These are phyloP conservation scores for Seladonia tumulorum DNA, from an alignment of 2,888 invertebrate genomes.

Conservation along the genomic window DNA sequence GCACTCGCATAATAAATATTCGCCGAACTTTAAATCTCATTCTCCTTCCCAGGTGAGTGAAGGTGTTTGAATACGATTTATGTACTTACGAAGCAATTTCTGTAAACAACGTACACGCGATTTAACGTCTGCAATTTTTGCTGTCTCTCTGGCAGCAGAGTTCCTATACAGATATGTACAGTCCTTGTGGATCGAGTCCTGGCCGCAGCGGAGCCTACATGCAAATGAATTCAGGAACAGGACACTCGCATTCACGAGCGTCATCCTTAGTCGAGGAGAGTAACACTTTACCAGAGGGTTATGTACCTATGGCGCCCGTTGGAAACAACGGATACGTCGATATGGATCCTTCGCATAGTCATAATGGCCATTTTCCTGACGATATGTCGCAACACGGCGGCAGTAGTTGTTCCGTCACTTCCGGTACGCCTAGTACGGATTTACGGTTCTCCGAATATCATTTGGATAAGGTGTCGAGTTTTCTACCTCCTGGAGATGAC, in stretches of 20 bases:
- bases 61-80: neutral
- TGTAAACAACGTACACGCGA: neutral
- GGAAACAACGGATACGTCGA: slow-evolving; percentile 87
- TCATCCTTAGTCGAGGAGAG: slow-evolving; percentile 87
- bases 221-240: slow-evolving; percentile 85
- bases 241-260: slow-evolving; percentile 87
- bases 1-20: slow-evolving; percentile 80
- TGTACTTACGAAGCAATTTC: neutral
- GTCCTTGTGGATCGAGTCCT: slow-evolving; percentile 85
- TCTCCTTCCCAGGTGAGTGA: slow-evolving; percentile 83
- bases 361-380: slow-evolving; percentile 81
- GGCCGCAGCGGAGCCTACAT: slow-evolving; percentile 84
- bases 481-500: slow-evolving; percentile 88
- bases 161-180: slow-evolving; percentile 86
- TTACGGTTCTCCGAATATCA: slow-evolving; percentile 91
- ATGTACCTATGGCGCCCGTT: slow-evolving; percentile 89
- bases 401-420: slow-evolving; percentile 91
- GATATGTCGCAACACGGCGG: slow-evolving; percentile 87
- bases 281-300: slow-evolving; percentile 84
- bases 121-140: slow-evolving; percentile 34
- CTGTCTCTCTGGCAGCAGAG: slow-evolving; percentile 76
- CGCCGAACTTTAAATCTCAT: slow-evolving; percentile 84
- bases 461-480: slow-evolving; percentile 92
- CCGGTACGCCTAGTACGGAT: slow-evolving; percentile 93
- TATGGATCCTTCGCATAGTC: slow-evolving; percentile 85